A percentile compares a stretch with the other conserved stretches of the same genome.
phyloP scores from a whole-genome alignment of 2,797 vertebrate species.

The Melanotaenia nigrans region DNA sequence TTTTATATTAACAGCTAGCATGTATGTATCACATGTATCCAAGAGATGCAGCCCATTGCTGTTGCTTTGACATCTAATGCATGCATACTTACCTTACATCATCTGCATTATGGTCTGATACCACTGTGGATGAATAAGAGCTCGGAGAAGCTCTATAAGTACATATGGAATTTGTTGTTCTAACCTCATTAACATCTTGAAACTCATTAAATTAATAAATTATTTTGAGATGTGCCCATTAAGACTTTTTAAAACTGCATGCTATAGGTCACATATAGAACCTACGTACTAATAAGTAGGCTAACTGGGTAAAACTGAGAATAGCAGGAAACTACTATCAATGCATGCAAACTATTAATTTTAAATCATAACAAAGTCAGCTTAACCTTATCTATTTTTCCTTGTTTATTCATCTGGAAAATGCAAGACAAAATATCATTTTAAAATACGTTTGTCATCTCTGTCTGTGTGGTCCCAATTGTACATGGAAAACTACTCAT shows the following conservation, averaged over 20 bases:
- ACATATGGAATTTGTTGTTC: background rate
- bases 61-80: slow-evolving; percentile 25
- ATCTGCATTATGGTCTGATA: slow-evolving; percentile 7
- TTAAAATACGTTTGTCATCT: slow-evolving; percentile 95
- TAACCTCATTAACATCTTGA: slow-evolving; percentile 6
- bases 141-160: background rate
- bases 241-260: slow-evolving; percentile 21
- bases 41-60: background rate
- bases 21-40: slow-evolving; percentile 18
- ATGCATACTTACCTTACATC: slow-evolving; percentile 26
- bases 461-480: slow-evolving; percentile 92
- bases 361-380: background rate
- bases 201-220: background rate
- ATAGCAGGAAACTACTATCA: background rate
- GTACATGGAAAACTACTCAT: slow-evolving; percentile 93
- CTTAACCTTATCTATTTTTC: background rate
- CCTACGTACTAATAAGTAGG: background rate
- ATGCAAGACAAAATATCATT: slow-evolving; percentile 93
- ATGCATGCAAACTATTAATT: slow-evolving; percentile 34
- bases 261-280: background rate
- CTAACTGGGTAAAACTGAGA: slow-evolving; percentile 10
- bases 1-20: slow-evolving; percentile 36
- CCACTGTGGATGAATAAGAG: background rate
- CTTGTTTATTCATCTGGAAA: slow-evolving; percentile 15
- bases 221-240: background rate